A percentile compares a stretch with the other conserved stretches of the same genome.
Conservation (phyloP, 1,140 invertebrate species). For the Drosophila pruinosa region DNA sequence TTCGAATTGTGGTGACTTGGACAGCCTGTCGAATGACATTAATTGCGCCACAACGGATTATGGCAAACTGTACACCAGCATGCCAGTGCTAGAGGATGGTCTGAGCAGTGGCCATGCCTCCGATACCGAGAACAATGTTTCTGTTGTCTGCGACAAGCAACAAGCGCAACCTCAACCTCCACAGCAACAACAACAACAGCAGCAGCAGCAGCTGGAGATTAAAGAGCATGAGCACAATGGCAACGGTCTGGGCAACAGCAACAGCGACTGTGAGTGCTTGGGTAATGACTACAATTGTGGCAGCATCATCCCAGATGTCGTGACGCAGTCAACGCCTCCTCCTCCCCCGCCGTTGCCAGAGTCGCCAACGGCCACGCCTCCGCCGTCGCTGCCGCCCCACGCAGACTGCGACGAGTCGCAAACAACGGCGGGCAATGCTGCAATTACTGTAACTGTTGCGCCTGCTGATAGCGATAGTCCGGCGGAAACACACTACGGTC, state of each 20-base stretch:
- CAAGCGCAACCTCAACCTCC: conserved; percentile 5
- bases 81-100: conserved; percentile 98
- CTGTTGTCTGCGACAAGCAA: conserved; percentile 65
- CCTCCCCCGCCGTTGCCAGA: conserved; percentile 40
- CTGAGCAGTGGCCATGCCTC: conserved; percentile 95
- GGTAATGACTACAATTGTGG: conserved; percentile 63
- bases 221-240: conserved; percentile 37
- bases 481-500: conserved; percentile 42
- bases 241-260: conserved; percentile 15
- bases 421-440: conserved; percentile 2
- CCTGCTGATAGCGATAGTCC: conserved; percentile 27
- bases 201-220: conserved; percentile 5
- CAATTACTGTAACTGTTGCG: neutral
- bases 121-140: conserved; percentile 92
- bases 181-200: conserved; percentile 12
- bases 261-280: conserved; percentile 40
- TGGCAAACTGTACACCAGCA: conserved; percentile 84
- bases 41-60: conserved; percentile 76
- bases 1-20: conserved; percentile 92
- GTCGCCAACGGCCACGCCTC: conserved; percentile 44
- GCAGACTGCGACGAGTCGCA: neutral
- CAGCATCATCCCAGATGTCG: neutral
- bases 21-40: conserved; percentile 86
- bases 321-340: neutral
- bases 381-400: conserved; percentile 28